These are phyloP conservation scores for Nycticebus coucang DNA, from an alignment of 2,113 vertebrate genomes.

Conservation along the genomic window DNA sequence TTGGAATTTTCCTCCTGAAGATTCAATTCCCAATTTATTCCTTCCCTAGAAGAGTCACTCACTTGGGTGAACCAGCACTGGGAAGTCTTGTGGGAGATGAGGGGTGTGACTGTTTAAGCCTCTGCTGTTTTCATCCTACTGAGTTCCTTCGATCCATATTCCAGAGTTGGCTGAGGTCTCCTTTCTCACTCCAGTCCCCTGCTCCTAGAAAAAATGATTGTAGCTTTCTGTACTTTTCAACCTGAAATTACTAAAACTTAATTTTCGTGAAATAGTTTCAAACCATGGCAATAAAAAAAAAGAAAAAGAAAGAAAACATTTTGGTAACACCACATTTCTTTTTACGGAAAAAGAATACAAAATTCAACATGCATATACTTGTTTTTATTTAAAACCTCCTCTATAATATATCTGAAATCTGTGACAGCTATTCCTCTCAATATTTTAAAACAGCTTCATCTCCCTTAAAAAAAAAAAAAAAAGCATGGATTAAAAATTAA, in stretches of 20 bases:
- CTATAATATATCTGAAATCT: not conserved
- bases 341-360: slow-evolving; percentile 23
- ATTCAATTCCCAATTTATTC: not conserved
- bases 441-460: slow-evolving; percentile 39
- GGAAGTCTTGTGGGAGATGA: not conserved
- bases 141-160: not conserved
- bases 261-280: slow-evolving; percentile 23
- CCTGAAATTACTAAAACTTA: not conserved
- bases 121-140: not conserved
- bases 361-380: not conserved
- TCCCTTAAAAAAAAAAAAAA: not conserved
- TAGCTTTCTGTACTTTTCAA: slow-evolving; percentile 30
- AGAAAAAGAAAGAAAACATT: not conserved
- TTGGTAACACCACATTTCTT: not conserved
- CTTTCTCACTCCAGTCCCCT: not conserved
- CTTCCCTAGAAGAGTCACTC: not conserved
- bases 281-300: not conserved
- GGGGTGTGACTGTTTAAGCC: not conserved
- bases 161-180: not conserved
- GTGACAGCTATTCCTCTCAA: not conserved
- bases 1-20: not conserved
- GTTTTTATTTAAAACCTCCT: slow-evolving; percentile 32
- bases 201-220: not conserved
- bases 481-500: not conserved
- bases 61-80: not conserved